Percentiles rank a stretch among this genome's conserved stretches.
Evolutionary conservation across 1,140 invertebrate species (phyloP).

Genomic region (Pogonognathellus flavescens): DNA sequence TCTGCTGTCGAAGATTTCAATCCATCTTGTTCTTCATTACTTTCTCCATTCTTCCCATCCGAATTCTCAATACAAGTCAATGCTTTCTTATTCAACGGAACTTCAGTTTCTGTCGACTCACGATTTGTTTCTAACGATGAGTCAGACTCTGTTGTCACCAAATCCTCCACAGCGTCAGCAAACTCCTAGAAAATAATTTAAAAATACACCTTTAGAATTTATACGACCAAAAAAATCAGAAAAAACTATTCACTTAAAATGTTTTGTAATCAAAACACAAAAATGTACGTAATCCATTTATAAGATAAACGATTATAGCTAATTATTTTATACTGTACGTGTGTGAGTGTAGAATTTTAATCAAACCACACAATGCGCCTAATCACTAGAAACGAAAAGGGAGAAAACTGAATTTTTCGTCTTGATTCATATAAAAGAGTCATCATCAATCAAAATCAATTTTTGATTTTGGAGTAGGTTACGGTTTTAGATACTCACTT

Average conservation of each 20-base stretch:
- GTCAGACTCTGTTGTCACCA: constrained; percentile 56
- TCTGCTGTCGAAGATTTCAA: constrained; percentile 30
- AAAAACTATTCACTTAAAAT: too few relatives aligned
- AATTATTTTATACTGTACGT: too few relatives aligned
- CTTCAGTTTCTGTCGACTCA: constrained; percentile 59
- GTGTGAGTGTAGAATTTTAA: not conserved
- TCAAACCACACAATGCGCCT: not conserved
- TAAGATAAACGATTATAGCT: too few relatives aligned
- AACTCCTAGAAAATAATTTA: constrained; percentile 57
- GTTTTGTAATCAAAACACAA: too few relatives aligned
- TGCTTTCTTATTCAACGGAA: constrained; percentile 18
- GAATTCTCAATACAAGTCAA: constrained; percentile 14
- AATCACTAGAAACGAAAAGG: constrained; percentile 8
- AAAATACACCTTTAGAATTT: too few relatives aligned
- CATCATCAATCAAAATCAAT: too few relatives aligned
- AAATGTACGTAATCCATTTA: too few relatives aligned
- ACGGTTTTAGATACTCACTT: constrained; percentile 62
- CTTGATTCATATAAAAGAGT: too few relatives aligned
- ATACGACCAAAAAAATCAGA: too few relatives aligned
- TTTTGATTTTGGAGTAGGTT: not conserved
- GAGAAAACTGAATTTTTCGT: too few relatives aligned
- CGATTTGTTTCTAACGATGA: constrained; percentile 54
- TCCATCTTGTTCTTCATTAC: not conserved
- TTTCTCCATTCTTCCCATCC: constrained; percentile 19
- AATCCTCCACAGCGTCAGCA: constrained; percentile 65